phyloP scores from a whole-genome alignment of 2,797 vertebrate species.

The Knipowitschia caucasica region DNA sequence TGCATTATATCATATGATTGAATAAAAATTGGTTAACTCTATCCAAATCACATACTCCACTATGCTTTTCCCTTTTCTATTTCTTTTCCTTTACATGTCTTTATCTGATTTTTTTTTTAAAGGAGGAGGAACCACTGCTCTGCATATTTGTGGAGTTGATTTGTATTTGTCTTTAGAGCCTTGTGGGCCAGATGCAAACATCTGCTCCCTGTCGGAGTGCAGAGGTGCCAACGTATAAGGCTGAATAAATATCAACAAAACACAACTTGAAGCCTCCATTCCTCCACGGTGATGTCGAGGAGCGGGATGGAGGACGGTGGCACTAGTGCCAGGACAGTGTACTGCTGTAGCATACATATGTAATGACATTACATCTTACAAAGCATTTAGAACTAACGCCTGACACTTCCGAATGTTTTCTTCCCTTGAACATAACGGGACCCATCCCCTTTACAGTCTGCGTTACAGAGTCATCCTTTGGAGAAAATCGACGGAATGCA shows the following conservation, averaged over 20 bases:
- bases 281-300: constrained; percentile 8
- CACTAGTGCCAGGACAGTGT: not conserved
- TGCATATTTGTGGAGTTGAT: constrained; percentile 29
- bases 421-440: constrained; percentile 32
- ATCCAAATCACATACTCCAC: constrained; percentile 7
- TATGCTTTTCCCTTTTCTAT: constrained; percentile 20
- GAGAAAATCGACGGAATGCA: not conserved
- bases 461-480: not conserved
- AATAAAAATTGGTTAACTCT: too few species aligned
- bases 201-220: not conserved
- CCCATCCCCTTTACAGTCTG: constrained; percentile 11
- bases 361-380: not conserved
- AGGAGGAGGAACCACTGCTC: constrained; percentile 43
- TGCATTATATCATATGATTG: too few species aligned
- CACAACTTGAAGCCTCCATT: constrained; percentile 1
- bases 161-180: not conserved
- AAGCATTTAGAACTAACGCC: constrained; percentile 3
- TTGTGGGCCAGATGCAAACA: not conserved
- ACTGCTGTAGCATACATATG: not conserved
- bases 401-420: constrained; percentile 18
- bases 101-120: constrained; percentile 30
- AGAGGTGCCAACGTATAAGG: constrained; percentile 4
- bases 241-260: constrained; percentile 13
- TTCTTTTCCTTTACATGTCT: too few species aligned
- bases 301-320: not conserved